phyloP scores from a whole-genome alignment of 1,140 invertebrate genomes.

The Metopolophium dirhodum region DNA sequence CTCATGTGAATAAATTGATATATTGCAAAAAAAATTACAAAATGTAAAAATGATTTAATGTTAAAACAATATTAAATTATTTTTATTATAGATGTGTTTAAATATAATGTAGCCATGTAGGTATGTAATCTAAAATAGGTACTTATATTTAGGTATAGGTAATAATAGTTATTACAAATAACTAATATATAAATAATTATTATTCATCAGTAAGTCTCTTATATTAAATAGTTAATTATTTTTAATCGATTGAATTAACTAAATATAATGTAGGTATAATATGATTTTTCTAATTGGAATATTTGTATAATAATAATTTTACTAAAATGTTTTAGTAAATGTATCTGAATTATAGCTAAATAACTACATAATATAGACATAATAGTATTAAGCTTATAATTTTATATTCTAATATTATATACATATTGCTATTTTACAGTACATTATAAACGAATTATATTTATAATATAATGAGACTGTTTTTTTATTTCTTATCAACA shows the following conservation, averaged over 20 bases:
- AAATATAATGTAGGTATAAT: not conserved
- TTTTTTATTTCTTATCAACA: not conserved
- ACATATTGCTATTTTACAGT: not conserved
- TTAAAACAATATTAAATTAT: not conserved
- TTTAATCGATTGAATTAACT: constrained; percentile 6
- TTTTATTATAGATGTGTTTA: not conserved
- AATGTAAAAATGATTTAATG: not conserved
- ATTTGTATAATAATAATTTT: not conserved
- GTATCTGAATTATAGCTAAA: not conserved
- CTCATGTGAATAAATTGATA: not conserved
- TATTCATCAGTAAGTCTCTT: not conserved
- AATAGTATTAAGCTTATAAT: not conserved
- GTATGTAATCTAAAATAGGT: not conserved
- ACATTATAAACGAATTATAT: not conserved
- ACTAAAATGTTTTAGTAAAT: not conserved
- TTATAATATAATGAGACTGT: not conserved
- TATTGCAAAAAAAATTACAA: not conserved
- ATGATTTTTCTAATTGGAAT: not conserved
- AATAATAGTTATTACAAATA: not conserved
- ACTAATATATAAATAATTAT: not conserved
- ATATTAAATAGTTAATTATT: constrained; percentile 13
- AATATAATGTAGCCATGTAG: not conserved
- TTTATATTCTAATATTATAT: not conserved
- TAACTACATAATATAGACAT: not conserved
- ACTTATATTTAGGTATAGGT: not conserved